Evolutionary conservation across 2,113 vertebrate genomes (phyloP).

Genomic region (Heloderma charlesbogerti): DNA sequence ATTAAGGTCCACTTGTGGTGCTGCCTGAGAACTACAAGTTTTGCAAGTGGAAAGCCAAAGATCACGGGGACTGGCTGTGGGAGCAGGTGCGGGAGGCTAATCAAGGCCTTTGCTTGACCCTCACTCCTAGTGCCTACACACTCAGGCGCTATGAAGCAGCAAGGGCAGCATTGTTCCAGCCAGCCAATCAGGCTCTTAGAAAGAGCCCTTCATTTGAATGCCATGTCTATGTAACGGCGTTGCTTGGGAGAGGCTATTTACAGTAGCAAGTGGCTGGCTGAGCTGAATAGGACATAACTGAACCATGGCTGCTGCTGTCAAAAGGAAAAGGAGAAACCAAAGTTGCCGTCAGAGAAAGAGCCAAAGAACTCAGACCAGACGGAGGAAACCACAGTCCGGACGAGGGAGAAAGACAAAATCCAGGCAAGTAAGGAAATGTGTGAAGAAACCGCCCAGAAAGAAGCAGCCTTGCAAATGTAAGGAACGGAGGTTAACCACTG

Average conservation of each 20-base stretch:
- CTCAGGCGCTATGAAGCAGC: neutral
- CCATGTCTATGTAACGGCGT: neutral
- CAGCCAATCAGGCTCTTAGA: conserved; percentile 9
- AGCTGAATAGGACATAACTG: neutral
- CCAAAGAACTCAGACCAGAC: neutral
- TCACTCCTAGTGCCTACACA: too few species aligned
- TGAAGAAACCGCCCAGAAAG: neutral
- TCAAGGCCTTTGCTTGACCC: neutral
- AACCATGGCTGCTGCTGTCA: neutral
- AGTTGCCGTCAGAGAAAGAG: neutral
- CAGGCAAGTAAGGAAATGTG: neutral
- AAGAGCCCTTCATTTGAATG: conserved; percentile 3
- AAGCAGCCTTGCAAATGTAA: neutral
- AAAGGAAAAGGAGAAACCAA: neutral
- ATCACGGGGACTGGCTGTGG: neutral
- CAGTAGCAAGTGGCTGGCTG: neutral
- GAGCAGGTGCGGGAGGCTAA: neutral
- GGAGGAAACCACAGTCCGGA: neutral
- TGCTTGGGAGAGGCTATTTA: neutral
- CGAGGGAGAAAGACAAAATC: neutral
- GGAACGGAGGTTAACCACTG: neutral
- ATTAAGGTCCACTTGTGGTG: neutral
- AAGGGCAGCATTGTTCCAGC: neutral
- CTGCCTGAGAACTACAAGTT: neutral
- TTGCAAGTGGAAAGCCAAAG: neutral